Evolutionary conservation across 2,113 vertebrate species (phyloP).

Genomic region (Arvicanthis niloticus): DNA sequence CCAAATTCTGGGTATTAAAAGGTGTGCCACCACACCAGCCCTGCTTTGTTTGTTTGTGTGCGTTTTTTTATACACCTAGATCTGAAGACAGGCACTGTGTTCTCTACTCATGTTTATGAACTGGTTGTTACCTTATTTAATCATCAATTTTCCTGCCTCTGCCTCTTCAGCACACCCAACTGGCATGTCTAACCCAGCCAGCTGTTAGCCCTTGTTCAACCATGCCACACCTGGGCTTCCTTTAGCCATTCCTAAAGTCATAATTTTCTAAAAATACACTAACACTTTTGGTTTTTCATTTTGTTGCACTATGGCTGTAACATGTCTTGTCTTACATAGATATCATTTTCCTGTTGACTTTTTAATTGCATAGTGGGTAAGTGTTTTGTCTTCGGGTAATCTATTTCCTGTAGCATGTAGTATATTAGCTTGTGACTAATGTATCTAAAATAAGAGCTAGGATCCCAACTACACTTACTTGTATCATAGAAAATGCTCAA

Average conservation of each 20-base stretch:
- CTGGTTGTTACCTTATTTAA: not conserved
- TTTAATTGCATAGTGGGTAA: not conserved
- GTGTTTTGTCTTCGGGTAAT: not conserved
- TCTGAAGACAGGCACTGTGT: not conserved
- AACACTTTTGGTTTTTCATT: not conserved
- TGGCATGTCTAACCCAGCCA: not conserved
- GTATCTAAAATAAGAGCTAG: not conserved
- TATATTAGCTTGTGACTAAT: not conserved
- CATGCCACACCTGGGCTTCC: not conserved
- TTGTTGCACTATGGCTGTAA: not conserved
- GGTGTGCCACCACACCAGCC: not conserved
- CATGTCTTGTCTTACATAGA: not conserved
- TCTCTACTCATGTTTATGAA: not conserved
- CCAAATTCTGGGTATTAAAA: not conserved
- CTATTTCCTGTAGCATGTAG: not conserved
- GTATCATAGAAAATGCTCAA: not conserved
- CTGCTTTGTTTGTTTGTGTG: not conserved
- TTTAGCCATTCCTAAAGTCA: not conserved
- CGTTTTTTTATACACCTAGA: not conserved
- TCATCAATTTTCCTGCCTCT: not conserved
- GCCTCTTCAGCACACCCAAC: not conserved
- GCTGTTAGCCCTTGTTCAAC: not conserved
- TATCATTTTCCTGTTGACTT: not conserved
- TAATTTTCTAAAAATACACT: not conserved
- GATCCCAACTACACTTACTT: not conserved